Base-by-base conservation (phyloP, 1,140 invertebrate genomes). In the Drosophila nannoptera region DNA sequence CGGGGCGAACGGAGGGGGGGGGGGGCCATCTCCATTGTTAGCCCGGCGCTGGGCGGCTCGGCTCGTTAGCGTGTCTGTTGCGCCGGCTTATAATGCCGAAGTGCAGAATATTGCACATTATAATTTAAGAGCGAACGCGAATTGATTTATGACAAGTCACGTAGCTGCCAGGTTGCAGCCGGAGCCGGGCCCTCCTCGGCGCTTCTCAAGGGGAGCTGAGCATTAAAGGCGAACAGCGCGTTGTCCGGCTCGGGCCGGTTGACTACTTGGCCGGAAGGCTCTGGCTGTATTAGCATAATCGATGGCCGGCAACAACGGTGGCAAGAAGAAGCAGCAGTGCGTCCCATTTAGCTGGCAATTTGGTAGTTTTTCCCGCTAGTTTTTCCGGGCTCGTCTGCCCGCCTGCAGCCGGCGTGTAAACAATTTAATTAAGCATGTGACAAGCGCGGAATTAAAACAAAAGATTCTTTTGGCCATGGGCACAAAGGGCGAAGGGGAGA, bases 361-460 rank as follows among this genome's bases (percentile, higher is more conserved):
- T 22, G 22, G 22, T 22, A 22, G 22, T 22, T 22, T 22, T 22
- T 22, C 22, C 22, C 3, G 22, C 22, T 22, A 22, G 22, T 22
- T 22, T 1, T 1, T 3, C 22, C 22, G 22, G 22, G 22, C 22
- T 3, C 22, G 22, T 3, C 22, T 32, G 11, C 46, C 29, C 29
- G 8, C 49, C n/a, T 16, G n/a, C 12, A 14, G 6, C 12, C 14
- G 22, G 22, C 22, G 40, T 7, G 78, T 75, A 83, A 81, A 77
- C 65, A 66, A 86, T 80, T 84, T 84, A 84, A 84, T 84, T 84
- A 84, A 86, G 69, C 77, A 80, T 86, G 77, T 84, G 73, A 84
- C 69, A 63, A 73, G 80, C 67, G 70, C 63, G 43, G 76, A 86
- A 77, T 81, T 80, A 63, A 72, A 86, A 84, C 81, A 86, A 84